Conservation (phyloP, 2,888 invertebrate genomes). For the Philopedon plagiatum region DNA sequence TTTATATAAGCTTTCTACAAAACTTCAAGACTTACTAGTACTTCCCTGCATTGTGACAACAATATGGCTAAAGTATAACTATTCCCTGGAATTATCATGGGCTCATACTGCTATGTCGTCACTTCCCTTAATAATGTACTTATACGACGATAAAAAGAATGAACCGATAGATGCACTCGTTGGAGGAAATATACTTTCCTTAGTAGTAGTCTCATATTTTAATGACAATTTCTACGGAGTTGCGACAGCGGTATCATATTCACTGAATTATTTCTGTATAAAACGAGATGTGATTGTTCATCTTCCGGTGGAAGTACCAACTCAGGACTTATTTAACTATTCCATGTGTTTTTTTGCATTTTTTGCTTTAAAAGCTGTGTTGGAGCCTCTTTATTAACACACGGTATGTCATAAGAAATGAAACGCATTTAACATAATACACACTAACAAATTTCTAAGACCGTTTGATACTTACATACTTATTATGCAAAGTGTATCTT, state of each 20-base stretch:
- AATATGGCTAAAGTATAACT: constrained; percentile 56
- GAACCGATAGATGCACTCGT: constrained; percentile 59
- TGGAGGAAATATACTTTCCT: constrained; percentile 57
- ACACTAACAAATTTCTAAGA: no score
- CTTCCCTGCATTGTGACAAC: constrained; percentile 59
- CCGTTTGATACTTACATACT: no score
- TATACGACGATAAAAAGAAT: constrained; percentile 53
- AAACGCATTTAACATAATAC: constrained; percentile 18
- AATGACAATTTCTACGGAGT: constrained; percentile 63
- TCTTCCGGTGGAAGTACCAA: constrained; percentile 60
- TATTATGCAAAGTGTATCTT: no score
- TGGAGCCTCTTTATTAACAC: constrained; percentile 39
- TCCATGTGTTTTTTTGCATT: constrained; percentile 65
- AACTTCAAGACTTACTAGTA: constrained; percentile 59
- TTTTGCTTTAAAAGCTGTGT: constrained; percentile 62
- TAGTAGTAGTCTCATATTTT: constrained; percentile 58
- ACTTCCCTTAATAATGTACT: constrained; percentile 57
- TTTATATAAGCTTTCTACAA: constrained; percentile 58
- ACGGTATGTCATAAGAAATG: neutral
- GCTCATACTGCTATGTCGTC: constrained; percentile 54
- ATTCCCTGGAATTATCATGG: constrained; percentile 52
- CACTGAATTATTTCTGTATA: constrained; percentile 62
- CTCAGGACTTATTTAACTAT: constrained; percentile 66
- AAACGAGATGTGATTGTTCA: constrained; percentile 58
- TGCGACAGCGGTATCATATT: constrained; percentile 60